phyloP scores from a whole-genome alignment of 2,888 invertebrate species.

The Pterostichus niger region DNA sequence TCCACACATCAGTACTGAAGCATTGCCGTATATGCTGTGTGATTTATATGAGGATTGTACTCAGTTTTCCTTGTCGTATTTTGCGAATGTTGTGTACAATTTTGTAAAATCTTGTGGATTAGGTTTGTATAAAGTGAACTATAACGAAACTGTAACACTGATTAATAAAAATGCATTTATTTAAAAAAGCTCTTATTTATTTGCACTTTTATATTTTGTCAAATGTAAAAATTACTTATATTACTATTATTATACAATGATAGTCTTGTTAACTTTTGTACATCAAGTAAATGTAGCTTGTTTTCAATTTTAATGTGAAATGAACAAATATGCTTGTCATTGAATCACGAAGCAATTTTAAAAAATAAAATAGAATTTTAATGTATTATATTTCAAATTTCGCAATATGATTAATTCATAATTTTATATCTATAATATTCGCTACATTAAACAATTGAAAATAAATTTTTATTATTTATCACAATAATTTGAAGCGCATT shows the following conservation, averaged over 20 bases:
- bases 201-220: conserved; percentile 31
- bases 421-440: no score
- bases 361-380: no score
- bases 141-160: conserved; percentile 39
- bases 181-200: conserved; percentile 29
- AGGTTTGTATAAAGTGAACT: conserved; percentile 64
- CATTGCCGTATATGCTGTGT: conserved; percentile 81
- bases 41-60: conserved; percentile 72
- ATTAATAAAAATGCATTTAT: conserved; percentile 42
- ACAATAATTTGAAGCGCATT: conserved; percentile 14
- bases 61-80: background rate
- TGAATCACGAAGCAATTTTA: no score
- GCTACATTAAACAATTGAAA: no score
- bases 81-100: conserved; percentile 35
- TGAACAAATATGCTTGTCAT: no score
- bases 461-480: background rate
- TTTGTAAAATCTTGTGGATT: conserved; percentile 60
- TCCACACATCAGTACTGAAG: conserved; percentile 89
- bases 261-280: conserved; percentile 20
- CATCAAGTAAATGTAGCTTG: conserved; percentile 1
- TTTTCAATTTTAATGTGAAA: background rate
- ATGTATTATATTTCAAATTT: no score
- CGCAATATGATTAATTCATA: no score
- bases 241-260: conserved; percentile 9
- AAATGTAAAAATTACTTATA: conserved; percentile 19